Base-by-base conservation (phyloP, 2,113 vertebrate species). In the Mystacornis crossleyi region DNA sequence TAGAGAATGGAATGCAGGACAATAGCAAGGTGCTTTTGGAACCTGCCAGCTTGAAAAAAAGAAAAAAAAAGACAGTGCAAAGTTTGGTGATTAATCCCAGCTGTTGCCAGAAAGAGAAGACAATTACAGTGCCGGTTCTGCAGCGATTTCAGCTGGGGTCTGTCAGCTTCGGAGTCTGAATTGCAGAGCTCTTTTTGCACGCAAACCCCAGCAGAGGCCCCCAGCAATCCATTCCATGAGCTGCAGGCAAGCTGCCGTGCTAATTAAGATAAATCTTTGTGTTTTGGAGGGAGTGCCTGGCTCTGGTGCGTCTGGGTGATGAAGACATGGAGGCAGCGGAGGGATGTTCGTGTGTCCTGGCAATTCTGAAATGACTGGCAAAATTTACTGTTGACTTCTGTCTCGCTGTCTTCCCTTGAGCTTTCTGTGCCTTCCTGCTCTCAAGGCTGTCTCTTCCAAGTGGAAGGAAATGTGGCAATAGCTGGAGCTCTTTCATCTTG, bases 171-270 rank as follows among this genome's bases (percentile, higher is more conserved):
- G 1, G 50, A 78, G 42, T 7, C 57, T 34, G 91, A 69, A 72
- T 10, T 36, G 64, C 55, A 28, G 31, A 16, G 73, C 81, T 95
- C 89, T 73, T 67, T 24, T 91, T 95, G 89, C 94, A 72, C 94
- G 77, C 8, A 89, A 82, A 54, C 81, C 89, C 95, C 96, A 97
- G 95, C 92, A 96, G 95, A 94, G 96, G 96, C 95, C 95, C 86
- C 91, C 87, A 96, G 91, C 71, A 90, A 91, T 3, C 95, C 87
- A 34, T 66, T 38, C 51, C 62, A 34, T 0, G 58, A 90, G 90
- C 90, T 45, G 17, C 34, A 53, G 62, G 42, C 61, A 60, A 54
- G 66, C 82, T 70, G n/a, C 74, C 2, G 1, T 25, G 81, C 66
- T 86, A 53, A 65, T 88, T 42, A 42, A 75, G 53, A 78, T 16